Percentiles rank a stretch among this genome's conserved stretches.
Evolutionary conservation across 2,888 invertebrate genomes (phyloP).

Genomic region (Agrochola lota): DNA sequence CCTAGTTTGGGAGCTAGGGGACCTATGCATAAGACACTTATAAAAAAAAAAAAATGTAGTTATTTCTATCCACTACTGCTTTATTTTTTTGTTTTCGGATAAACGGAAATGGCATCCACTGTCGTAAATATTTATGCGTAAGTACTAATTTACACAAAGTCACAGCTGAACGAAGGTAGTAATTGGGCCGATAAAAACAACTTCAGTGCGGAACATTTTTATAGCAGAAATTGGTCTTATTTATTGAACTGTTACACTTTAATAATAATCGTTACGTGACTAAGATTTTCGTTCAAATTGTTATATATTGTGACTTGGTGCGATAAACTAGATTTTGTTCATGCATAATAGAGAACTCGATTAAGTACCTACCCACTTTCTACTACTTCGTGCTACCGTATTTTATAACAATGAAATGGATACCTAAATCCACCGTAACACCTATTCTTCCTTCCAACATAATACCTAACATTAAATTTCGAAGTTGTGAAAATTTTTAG

Average conservation of each 20-base stretch:
- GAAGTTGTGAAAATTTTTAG: not conserved
- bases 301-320: constrained; percentile 28
- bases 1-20: no score
- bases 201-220: constrained; percentile 11
- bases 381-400: constrained; percentile 31
- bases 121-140: constrained; percentile 28
- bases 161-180: constrained; percentile 22
- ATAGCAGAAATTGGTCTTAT: constrained; percentile 17
- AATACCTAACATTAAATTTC: not conserved
- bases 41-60: no score
- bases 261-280: constrained; percentile 40
- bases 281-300: constrained; percentile 1
- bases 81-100: not conserved
- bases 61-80: not conserved
- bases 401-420: constrained; percentile 23
- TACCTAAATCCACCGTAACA: not conserved
- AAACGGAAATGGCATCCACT: not conserved
- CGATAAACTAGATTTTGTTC: constrained; percentile 39
- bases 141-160: constrained; percentile 17
- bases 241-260: constrained; percentile 23
- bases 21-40: no score
- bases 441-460: not conserved
- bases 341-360: constrained; percentile 9
- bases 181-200: constrained; percentile 17
- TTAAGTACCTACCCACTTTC: constrained; percentile 34